Conservation (phyloP, 2,797 vertebrate genomes). For the Cynopterus sphinx region DNA sequence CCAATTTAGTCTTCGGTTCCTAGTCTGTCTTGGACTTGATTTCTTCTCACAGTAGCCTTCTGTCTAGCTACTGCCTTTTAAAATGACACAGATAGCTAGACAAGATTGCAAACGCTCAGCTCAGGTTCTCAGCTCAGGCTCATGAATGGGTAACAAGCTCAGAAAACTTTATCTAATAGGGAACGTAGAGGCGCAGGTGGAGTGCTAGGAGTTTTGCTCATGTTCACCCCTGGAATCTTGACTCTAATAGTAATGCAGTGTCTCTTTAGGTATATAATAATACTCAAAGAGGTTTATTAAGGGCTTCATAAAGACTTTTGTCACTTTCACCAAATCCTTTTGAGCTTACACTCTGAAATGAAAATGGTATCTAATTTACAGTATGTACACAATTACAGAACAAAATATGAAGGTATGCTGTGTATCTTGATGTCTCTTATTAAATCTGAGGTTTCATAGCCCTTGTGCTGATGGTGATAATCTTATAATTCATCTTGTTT, state of each 20-base stretch:
- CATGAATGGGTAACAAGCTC: background rate
- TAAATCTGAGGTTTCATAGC: background rate
- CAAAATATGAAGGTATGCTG: background rate
- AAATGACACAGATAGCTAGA: background rate
- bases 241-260: background rate
- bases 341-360: background rate
- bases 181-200: background rate
- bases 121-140: background rate
- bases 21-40: background rate
- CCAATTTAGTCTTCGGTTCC: background rate
- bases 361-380: background rate
- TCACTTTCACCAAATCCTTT: conserved; percentile 23
- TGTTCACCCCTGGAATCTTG: background rate
- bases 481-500: background rate
- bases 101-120: background rate
- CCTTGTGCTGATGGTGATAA: background rate
- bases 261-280: background rate
- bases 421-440: background rate
- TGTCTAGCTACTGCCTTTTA: background rate
- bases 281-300: background rate
- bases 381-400: background rate
- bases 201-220: background rate
- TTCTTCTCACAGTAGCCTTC: background rate
- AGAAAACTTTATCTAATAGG: background rate
- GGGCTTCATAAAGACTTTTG: conserved; percentile 8